Base-by-base conservation (phyloP, 2,888 invertebrate genomes). In the Phengaris alcon region DNA sequence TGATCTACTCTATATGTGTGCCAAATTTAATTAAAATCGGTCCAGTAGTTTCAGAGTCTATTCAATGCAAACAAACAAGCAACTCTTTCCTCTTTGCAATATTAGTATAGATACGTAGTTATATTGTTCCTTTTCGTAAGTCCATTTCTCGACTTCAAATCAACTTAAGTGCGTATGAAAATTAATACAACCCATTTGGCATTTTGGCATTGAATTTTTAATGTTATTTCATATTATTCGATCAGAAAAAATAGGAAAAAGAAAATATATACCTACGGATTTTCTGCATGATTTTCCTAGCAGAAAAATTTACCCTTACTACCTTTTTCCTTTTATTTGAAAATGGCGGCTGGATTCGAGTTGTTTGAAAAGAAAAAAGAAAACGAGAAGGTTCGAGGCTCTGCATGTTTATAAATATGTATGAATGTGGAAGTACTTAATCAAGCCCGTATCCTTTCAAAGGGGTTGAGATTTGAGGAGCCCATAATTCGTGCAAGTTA, bases 361-460 rank as follows among this genome's bases (percentile, higher is more conserved):
- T 59, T 59, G 8, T 15, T 59, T 5, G 22, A 59, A 59, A 13
- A 64, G 12, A 64, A 35, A 13, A 44, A 64, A 64, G 6, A 64
- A 44, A 64, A 64, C 64, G 64, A 64, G 35, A 64, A 64, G 64
- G 64, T 35, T 59, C 22, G 59, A 59, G 15, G 35, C 22, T 44
- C 64, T 64, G 44, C 64, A 35, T 44, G 12, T 64, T 13, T 35
- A 64, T 64, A 64, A 64, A 64, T 64, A 44, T 64, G 35, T 64
- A 64, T 64, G 64, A 64, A 52, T 52, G 52, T 52, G 7, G 35
- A 64, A 12, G 64, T 64, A 64, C 64, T 64, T 35, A 35, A 64
- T 64, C 64, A 64, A 64, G 12, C 64, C 35, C 35, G 64, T 44
- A 2, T 64, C 13, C 35, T 64, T 35, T 35, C 64, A 5, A 64